Evolutionary conservation across 2,113 vertebrate species (phyloP), one percentile per base, ranked within the genome.

Genomic region (Cyprinodon brontotheroides): DNA sequence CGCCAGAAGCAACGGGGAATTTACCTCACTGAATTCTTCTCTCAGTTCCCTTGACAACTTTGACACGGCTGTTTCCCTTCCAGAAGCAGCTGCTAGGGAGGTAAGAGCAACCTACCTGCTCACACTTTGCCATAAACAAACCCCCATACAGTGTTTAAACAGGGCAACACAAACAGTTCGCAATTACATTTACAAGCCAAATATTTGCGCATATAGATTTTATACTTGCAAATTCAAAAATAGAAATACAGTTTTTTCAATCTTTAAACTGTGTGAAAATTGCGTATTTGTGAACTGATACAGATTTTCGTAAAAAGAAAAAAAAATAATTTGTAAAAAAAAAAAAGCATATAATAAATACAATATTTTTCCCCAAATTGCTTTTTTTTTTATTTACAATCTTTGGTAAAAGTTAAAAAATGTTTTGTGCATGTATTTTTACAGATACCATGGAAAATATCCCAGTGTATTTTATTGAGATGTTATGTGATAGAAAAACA

Each of bases 1-100:
- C 79, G 88, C 72, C 76, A 77, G 81, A 71, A 81, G 67, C 70
- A 89, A 85, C 13, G 75, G 70, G 37, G 71, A 65, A n/a, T 75
- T 75, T 38, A 86, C 87, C 78, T 91, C 87, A 74, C 66, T 88
- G 80, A 86, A 89, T 91, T 89, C 91, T 67, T 86, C 89, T 37
- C 78, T 87, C 29, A 83, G 83, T 75, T 91, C 89, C 77, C 86
- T 88, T 76, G 89, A 86, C 74, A 70, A 83, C 86, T 87, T 87
- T 59, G 87, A 86, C 61, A 76, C 84, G 61, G 84, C 81, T 36
- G 74, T 82, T 73, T 81, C 87, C 61, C 69, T 84, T 65, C 78
- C 86, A 72, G 62, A 67, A 77, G 65, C 69, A 77, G 67, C 37
- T 47, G 72, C 41, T 60, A 65, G 65, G 70, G 86, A 86, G 92